Percentiles rank a stretch among this genome's conserved stretches.
phyloP scores from a whole-genome alignment of 2,888 invertebrate species.

The Hyppa rectilinea region DNA sequence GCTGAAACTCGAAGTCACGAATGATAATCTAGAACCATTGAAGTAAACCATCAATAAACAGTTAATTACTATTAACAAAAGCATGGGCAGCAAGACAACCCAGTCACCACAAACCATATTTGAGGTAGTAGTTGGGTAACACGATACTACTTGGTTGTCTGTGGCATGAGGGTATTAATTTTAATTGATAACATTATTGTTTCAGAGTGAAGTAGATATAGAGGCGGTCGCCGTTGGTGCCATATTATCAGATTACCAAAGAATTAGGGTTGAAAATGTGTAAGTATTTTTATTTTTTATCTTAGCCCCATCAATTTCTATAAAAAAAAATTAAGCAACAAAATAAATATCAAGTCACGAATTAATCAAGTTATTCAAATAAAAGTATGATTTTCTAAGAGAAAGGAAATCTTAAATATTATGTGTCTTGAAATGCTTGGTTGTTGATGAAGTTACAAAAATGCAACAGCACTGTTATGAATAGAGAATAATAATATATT shows the following conservation, averaged over 20 bases:
- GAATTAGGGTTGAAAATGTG: slow-evolving; percentile 99
- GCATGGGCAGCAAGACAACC: no score
- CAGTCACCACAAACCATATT: no score
- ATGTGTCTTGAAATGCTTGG: neutral
- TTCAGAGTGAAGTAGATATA: slow-evolving; percentile 93
- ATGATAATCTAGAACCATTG: no score
- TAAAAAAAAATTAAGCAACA: neutral
- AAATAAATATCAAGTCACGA: neutral
- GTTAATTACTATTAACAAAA: no score
- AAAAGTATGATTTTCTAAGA: neutral
- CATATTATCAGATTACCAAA: slow-evolving; percentile 99
- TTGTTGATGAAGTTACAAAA: neutral
- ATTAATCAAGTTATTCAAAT: neutral
- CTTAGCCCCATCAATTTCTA: neutral
- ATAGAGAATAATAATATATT: slow-evolving; percentile 13
- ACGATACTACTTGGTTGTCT: no score
- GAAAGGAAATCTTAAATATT: neutral
- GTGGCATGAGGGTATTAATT: slow-evolving; percentile 21
- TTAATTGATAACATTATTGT: slow-evolving; percentile 65
- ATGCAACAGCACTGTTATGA: neutral
- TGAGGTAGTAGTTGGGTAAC: no score
- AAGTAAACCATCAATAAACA: no score
- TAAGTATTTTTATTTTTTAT: slow-evolving; percentile 89
- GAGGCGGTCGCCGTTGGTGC: slow-evolving; percentile 99
- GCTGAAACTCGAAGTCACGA: no score